These are phyloP conservation scores for Coenobita brevimanus DNA, from an alignment of 1,140 invertebrate species.

Conservation along the genomic window DNA sequence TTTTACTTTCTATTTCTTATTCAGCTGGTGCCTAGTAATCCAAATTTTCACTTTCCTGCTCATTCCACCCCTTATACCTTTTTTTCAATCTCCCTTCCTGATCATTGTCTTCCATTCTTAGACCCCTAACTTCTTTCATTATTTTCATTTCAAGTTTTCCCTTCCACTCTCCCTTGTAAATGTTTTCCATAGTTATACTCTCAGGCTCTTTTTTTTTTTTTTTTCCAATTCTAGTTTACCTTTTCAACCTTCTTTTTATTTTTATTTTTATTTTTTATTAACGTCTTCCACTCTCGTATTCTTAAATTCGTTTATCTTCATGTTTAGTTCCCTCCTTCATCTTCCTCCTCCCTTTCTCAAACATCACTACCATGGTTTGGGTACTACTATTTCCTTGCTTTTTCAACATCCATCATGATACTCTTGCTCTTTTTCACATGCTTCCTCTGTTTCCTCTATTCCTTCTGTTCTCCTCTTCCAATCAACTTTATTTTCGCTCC, in stretches of 20 bases:
- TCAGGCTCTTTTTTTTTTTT: too few species aligned
- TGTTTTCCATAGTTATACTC: too few species aligned
- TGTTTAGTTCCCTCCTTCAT: neutral
- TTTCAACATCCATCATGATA: too few species aligned
- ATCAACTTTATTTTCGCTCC: too few species aligned
- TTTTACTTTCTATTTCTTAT: neutral
- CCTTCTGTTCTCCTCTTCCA: too few species aligned
- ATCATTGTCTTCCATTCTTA: neutral
- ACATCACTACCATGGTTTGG: too few species aligned
- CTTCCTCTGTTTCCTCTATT: too few species aligned
- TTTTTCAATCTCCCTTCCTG: neutral
- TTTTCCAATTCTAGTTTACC: too few species aligned
- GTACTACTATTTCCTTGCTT: too few species aligned
- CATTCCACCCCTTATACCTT: neutral
- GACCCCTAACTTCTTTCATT: neutral
- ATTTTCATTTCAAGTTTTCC: neutral
- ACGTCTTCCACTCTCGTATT: neutral
- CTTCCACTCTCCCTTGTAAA: too few species aligned
- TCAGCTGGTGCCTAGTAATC: neutral
- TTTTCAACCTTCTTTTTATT: neutral
- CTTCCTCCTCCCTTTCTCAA: neutral
- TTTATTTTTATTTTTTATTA: neutral
- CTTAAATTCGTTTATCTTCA: neutral
- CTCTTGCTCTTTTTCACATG: too few species aligned
- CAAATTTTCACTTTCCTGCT: neutral